Evolutionary conservation across 1,140 invertebrate genomes (phyloP).

Genomic region (Aphidius ervi): DNA sequence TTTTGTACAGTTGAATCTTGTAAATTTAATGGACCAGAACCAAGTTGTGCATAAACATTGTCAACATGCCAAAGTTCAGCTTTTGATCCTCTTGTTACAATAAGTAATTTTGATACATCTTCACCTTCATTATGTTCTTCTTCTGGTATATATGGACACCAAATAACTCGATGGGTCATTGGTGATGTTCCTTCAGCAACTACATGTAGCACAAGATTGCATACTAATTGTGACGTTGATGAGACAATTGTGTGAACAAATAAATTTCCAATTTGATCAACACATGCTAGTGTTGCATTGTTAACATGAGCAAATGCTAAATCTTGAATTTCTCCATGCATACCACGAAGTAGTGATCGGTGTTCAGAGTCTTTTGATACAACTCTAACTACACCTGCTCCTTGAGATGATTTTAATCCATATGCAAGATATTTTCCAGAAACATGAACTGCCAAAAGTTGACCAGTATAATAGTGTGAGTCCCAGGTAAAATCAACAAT

Average conservation of each 20-base stretch:
- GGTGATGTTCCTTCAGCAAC: conserved; percentile 41
- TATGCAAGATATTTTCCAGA: conserved; percentile 84
- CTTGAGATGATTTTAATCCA: conserved; percentile 72
- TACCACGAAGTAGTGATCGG: conserved; percentile 79
- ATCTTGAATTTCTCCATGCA: conserved; percentile 80
- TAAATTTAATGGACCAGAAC: conserved; percentile 29
- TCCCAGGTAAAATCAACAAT: conserved; percentile 93
- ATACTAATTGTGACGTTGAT: conserved; percentile 57
- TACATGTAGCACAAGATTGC: conserved; percentile 55
- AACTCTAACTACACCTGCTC: conserved; percentile 77
- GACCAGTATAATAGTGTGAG: conserved; percentile 76
- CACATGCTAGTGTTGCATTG: conserved; percentile 76
- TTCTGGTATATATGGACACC: conserved; percentile 87
- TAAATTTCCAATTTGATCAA: conserved; percentile 78
- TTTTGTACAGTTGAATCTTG: conserved; percentile 36
- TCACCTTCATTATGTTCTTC: conserved; percentile 59
- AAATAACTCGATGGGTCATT: conserved; percentile 67
- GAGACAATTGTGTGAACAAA: conserved; percentile 78
- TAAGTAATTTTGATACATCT: conserved; percentile 73
- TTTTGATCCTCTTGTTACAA: conserved; percentile 73
- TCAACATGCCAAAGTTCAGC: conserved; percentile 56
- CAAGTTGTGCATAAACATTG: conserved; percentile 36
- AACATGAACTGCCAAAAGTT: conserved; percentile 83
- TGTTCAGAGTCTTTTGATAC: conserved; percentile 71
- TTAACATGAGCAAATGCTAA: conserved; percentile 81